Conservation (phyloP, 1,140 invertebrate species). For the Eubasilissa regina region DNA sequence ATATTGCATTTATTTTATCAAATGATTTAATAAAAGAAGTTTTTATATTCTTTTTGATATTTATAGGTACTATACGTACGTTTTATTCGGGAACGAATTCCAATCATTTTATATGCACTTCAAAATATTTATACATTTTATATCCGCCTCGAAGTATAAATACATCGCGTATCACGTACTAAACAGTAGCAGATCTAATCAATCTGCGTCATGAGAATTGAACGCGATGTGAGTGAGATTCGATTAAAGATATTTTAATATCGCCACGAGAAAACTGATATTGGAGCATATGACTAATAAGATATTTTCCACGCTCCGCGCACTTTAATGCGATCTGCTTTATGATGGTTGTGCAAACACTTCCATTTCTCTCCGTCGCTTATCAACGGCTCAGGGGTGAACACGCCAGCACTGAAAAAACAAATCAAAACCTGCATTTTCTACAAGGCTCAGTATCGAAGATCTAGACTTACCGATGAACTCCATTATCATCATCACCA, state of each 20-base stretch:
- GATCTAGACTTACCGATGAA: no score
- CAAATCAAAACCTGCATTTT: no score
- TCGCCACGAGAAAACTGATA: slow-evolving; percentile 18
- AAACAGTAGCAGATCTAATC: slow-evolving; percentile 28
- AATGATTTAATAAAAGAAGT: no score
- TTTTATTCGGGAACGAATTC: no score
- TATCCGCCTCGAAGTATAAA: no score
- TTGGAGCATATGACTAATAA: slow-evolving; percentile 40
- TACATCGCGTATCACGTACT: neutral
- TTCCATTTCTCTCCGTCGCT: neutral
- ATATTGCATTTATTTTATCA: no score
- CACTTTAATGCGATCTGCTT: slow-evolving; percentile 17
- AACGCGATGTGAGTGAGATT: slow-evolving; percentile 36
- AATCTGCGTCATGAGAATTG: slow-evolving; percentile 34
- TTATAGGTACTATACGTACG: no score
- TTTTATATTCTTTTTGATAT: no score
- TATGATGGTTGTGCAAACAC: slow-evolving; percentile 18
- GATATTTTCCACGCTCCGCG: slow-evolving; percentile 29
- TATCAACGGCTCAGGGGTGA: neutral
- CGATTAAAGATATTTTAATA: slow-evolving; percentile 47
- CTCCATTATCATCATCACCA: no score
- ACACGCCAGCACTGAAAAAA: neutral
- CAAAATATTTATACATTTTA: no score
- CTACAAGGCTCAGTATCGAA: no score
- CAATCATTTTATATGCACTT: no score